Base-by-base conservation (phyloP, 1,140 invertebrate genomes). In the Sitodiplosis mosellana region DNA sequence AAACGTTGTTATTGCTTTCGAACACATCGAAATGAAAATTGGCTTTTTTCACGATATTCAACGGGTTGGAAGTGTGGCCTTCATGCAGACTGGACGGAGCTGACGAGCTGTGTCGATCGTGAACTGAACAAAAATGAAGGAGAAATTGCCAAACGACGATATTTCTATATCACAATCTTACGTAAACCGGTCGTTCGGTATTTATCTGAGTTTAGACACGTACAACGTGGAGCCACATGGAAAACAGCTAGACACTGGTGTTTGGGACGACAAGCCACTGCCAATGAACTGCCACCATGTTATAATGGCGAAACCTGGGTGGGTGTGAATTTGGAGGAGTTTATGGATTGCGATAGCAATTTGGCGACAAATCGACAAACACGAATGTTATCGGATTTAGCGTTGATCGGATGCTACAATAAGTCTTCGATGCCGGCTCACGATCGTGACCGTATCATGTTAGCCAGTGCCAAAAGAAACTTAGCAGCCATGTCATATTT, bases 31-130 rank as follows among this genome's bases (percentile, higher is more conserved):
- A 81, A 86, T 64, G 82, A 91, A 71, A 82, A 84, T 68, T 99
- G 95, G 95, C 73, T 99, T 43, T 98, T 99, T 69, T 96, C 91
- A 60, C 77, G 95, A 56, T 97, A 96, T 68, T 96, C 93, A 7
- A 96, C 91, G 15, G 95, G 95, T 44, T 99, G 95, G 95, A 88
- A 89, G 67, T 99, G 95, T 71, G 94, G 95, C 45, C 69, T 99
- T 15, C 95, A 99, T 69, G 92, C 95, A 10, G 89, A 99, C 69
- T 99, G 91, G 84, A 97, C 94, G 12, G 93, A 98, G 69, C 64
- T 98, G 47, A 90, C 87, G 11, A 78, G 77, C 58, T 87, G 89
- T 67, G 88, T 93, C 38, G 84, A 90, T 61, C 74, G 77, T 41
- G 86, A 87, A 57, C 71, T 92, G 54, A 84, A 90, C 60, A 79